phyloP scores from a whole-genome alignment of 92 coral and sea anemone species.

The Parazoanthus darwini region DNA sequence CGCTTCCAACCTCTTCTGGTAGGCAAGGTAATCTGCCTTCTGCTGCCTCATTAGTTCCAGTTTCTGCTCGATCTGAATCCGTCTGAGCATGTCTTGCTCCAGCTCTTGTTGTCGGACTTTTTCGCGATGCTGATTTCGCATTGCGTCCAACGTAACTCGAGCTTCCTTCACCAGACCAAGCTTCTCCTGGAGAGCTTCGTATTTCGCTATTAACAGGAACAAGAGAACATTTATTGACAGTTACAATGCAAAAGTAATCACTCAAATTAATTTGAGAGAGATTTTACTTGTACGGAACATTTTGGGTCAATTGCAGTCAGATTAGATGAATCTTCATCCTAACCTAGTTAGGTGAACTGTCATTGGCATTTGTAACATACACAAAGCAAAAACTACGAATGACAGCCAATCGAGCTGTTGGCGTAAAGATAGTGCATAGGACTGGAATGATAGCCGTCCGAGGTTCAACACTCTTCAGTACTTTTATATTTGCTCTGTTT shows the following conservation, averaged over 20 bases:
- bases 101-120: slow-evolving; percentile 95
- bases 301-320: no score
- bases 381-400: no score
- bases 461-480: no score
- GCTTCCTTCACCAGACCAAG: slow-evolving; percentile 89
- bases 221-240: not conserved
- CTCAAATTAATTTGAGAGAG: not conserved
- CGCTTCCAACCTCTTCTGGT: slow-evolving; percentile 87
- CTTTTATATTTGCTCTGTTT: no score
- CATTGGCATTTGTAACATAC: no score
- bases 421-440: no score
- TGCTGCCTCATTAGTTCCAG: slow-evolving; percentile 96
- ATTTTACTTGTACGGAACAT: no score
- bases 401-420: no score
- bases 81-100: slow-evolving; percentile 96
- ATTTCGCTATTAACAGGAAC: slow-evolving; percentile 61
- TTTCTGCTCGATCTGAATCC: slow-evolving; percentile 98
- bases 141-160: slow-evolving; percentile 76
- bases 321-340: no score
- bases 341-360: no score
- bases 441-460: no score
- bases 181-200: slow-evolving; percentile 81
- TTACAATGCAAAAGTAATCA: not conserved
- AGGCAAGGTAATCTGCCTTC: slow-evolving; percentile 92
- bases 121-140: slow-evolving; percentile 93